A percentile compares a stretch with the other conserved stretches of the same genome.
Evolutionary conservation across 2,888 invertebrate species (phyloP).

Genomic region (Acanthoscelides obtectus): DNA sequence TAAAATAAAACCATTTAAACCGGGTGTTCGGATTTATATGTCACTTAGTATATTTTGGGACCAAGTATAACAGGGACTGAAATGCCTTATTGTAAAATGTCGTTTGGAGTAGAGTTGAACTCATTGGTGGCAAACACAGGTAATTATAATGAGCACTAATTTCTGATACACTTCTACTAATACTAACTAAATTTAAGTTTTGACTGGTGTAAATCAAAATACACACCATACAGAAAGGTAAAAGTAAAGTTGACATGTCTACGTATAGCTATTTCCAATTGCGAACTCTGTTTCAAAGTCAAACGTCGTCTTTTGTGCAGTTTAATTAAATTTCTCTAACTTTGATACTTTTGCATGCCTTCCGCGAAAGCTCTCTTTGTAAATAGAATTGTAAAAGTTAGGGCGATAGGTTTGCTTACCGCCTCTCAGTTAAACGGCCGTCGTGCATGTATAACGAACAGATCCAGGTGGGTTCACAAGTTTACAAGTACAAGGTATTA

Average conservation of each 20-base stretch:
- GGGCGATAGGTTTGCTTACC: background rate
- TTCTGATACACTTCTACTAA: too few species aligned
- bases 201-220: too few species aligned
- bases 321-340: background rate
- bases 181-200: background rate
- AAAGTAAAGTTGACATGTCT: background rate
- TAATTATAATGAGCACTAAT: too few species aligned
- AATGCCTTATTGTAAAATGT: too few species aligned
- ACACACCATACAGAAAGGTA: background rate
- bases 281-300: background rate
- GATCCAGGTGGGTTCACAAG: background rate
- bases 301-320: background rate
- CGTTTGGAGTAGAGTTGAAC: too few species aligned
- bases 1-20: too few species aligned
- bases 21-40: too few species aligned
- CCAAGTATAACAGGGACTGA: too few species aligned
- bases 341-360: background rate
- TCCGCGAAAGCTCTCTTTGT: background rate
- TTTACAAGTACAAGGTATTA: too few species aligned
- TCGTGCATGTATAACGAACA: background rate
- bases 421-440: background rate
- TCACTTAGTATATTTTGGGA: too few species aligned
- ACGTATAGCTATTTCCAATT: background rate
- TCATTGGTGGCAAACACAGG: too few species aligned
- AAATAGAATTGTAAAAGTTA: background rate